Conservation (phyloP, 2,797 vertebrate species). For the Eremophila alpestris region DNA sequence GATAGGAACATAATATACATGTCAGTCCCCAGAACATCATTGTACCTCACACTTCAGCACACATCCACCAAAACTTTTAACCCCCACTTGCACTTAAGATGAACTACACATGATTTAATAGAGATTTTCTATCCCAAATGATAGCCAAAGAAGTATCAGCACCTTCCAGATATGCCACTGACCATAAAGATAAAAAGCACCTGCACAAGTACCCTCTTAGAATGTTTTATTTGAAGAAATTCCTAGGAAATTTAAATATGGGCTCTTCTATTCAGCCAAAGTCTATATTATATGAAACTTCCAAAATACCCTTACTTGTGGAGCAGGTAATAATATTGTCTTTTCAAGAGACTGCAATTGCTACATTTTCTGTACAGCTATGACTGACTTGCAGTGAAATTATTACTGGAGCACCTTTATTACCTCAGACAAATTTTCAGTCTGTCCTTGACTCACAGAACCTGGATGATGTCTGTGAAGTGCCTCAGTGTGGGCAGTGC, state of each 20-base stretch:
- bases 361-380: background rate
- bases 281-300: background rate
- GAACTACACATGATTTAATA: background rate
- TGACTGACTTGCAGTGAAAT: background rate
- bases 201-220: background rate
- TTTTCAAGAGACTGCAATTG: background rate
- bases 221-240: background rate
- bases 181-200: background rate
- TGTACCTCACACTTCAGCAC: background rate
- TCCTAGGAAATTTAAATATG: background rate
- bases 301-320: background rate
- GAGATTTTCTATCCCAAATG: background rate
- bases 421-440: background rate
- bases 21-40: background rate
- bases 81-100: too few relatives aligned
- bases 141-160: background rate
- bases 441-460: rapidly evolving
- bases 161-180: background rate
- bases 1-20: background rate
- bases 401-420: background rate
- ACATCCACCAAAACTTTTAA: background rate
- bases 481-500: background rate
- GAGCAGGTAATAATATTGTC: background rate
- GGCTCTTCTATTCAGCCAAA: background rate
- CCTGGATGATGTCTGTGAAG: background rate